Percentiles rank a stretch among this genome's conserved stretches.
Conservation (phyloP, 2,888 invertebrate genomes). For the Molorchus minor region DNA sequence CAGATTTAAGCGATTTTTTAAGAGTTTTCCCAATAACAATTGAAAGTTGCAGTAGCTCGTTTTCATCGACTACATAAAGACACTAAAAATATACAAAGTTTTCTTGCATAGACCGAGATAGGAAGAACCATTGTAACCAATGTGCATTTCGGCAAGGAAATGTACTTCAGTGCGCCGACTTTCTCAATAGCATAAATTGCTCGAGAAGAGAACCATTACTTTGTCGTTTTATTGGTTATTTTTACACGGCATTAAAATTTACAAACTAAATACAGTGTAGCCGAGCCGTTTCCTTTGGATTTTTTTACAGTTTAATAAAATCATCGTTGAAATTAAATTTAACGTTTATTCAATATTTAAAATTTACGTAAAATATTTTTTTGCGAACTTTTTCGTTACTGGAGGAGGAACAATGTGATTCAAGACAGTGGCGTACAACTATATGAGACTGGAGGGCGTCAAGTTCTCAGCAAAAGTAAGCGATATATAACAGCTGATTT, state of each 20-base stretch:
- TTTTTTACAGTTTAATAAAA: no score
- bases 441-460: no score
- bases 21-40: neutral
- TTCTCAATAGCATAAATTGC: conserved; percentile 12
- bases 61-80: neutral
- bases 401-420: no score
- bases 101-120: neutral
- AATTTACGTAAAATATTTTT: no score
- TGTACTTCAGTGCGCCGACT: conserved; percentile 8
- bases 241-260: conserved; percentile 9
- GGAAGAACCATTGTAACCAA: conserved; percentile 7
- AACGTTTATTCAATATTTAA: no score
- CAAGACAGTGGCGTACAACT: no score
- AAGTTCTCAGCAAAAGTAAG: no score
- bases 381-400: no score
- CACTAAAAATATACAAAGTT: conserved; percentile 14
- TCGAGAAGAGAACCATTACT: neutral
- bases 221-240: conserved; percentile 2
- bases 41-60: conserved; percentile 7
- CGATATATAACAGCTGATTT: no score
- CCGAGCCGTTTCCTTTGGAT: no score
- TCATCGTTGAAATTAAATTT: no score
- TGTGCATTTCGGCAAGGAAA: conserved; percentile 2
- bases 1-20: no score
- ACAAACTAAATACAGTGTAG: neutral